Evolutionary conservation across 2,113 vertebrate genomes (phyloP).

Genomic region (Tringa solitaria): DNA sequence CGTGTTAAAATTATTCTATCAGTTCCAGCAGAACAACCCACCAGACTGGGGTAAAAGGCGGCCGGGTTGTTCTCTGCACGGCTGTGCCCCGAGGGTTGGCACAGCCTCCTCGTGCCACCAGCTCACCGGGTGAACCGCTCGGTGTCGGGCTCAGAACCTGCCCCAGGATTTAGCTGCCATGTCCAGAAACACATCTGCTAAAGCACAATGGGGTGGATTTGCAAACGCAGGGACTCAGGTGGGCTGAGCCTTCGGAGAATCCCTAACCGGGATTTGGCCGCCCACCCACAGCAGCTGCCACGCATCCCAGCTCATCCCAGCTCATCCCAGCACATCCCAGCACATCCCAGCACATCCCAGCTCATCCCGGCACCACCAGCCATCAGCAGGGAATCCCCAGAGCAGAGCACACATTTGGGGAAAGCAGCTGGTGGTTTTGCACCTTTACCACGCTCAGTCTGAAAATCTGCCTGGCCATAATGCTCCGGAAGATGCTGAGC

Average conservation of each 20-base stretch:
- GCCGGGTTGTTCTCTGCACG: accelerated
- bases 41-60: accelerated
- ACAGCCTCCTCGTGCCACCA: not conserved
- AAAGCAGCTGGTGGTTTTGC: accelerated
- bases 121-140: accelerated
- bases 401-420: not conserved
- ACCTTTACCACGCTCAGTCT: accelerated
- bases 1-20: not conserved
- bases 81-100: not conserved
- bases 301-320: not conserved
- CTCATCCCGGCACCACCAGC: accelerated
- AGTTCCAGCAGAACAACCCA: not conserved
- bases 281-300: accelerated
- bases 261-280: not conserved
- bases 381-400: not conserved
- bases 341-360: not conserved
- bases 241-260: not conserved
- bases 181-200: not conserved
- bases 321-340: not conserved
- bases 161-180: not conserved
- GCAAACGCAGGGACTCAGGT: not conserved
- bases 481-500: not conserved
- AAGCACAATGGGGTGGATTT: not conserved
- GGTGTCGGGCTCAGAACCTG: accelerated
- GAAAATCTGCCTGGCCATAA: not conserved